A percentile compares a stretch with the other conserved stretches of the same genome.
Conservation (phyloP, 2,888 invertebrate genomes). For the Lydus trimaculatus region DNA sequence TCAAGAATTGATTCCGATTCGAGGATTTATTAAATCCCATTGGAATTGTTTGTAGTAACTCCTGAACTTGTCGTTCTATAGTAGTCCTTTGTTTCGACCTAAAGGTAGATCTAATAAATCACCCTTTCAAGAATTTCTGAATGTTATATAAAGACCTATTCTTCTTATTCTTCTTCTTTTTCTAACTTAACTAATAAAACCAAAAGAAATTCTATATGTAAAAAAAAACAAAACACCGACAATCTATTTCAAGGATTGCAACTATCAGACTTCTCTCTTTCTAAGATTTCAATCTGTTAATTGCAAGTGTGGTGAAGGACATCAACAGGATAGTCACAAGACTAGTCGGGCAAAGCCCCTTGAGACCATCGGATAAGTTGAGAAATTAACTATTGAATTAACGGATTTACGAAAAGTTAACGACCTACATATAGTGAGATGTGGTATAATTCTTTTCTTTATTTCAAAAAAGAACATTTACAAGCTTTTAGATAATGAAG, state of each 20-base stretch:
- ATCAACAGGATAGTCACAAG: background rate
- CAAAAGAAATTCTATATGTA: background rate
- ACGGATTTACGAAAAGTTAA: background rate
- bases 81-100: background rate
- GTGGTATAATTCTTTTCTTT: background rate
- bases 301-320: background rate
- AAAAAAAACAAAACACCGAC: background rate
- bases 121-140: background rate
- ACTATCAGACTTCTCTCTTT: background rate
- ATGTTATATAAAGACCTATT: background rate
- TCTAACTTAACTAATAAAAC: background rate
- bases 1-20: slow-evolving; percentile 2
- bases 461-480: background rate
- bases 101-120: slow-evolving; percentile 3
- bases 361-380: background rate
- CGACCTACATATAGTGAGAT: background rate
- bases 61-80: slow-evolving; percentile 1
- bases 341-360: background rate
- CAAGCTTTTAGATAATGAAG: background rate
- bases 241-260: background rate
- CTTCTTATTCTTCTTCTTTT: background rate
- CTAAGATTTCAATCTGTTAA: background rate
- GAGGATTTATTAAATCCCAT: slow-evolving; percentile 2
- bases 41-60: slow-evolving; percentile 1
- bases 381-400: slow-evolving; percentile 1